Evolutionary conservation across 2,888 invertebrate genomes (phyloP).

Genomic region (Cheilosia grossa): DNA sequence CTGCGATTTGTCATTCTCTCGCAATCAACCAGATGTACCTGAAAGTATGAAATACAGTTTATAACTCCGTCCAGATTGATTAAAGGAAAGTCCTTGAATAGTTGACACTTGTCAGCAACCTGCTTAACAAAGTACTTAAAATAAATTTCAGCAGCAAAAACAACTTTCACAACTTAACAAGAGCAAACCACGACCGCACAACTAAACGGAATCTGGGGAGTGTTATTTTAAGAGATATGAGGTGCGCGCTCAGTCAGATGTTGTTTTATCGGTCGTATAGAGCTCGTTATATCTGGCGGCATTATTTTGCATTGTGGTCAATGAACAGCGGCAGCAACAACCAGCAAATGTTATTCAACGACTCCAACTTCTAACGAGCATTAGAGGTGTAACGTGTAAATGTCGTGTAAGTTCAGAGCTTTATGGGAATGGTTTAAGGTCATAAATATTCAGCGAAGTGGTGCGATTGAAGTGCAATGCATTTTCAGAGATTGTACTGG

Average conservation of each 20-base stretch:
- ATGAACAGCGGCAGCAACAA: constrained; percentile 5
- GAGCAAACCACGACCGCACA: constrained; percentile 14
- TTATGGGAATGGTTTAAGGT: constrained; percentile 30
- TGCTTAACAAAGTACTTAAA: constrained; percentile 50
- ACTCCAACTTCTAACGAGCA: constrained; percentile 2
- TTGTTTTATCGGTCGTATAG: constrained; percentile 10
- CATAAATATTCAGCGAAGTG: constrained; percentile 26
- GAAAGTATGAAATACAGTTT: constrained; percentile 34
- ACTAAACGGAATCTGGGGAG: background rate
- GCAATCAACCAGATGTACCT: constrained; percentile 34
- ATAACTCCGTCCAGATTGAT: constrained; percentile 4
- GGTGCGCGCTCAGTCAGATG: background rate
- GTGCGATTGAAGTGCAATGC: constrained; percentile 38
- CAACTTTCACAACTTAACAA: constrained; percentile 67
- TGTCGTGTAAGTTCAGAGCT: constrained; percentile 14
- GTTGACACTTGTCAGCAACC: constrained; percentile 56
- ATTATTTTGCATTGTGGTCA: constrained; percentile 15
- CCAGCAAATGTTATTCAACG: constrained; percentile 20
- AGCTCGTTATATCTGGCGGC: constrained; percentile 3
- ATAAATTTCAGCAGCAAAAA: constrained; percentile 35
- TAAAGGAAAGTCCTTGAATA: constrained; percentile 58
- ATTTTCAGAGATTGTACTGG: constrained; percentile 8
- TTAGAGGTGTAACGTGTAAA: background rate
- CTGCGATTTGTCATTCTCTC: constrained; percentile 54
- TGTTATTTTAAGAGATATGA: constrained; percentile 5